These are phyloP conservation scores for Parochlus steinenii DNA, from an alignment of 2,888 invertebrate species.

Conservation along the genomic window DNA sequence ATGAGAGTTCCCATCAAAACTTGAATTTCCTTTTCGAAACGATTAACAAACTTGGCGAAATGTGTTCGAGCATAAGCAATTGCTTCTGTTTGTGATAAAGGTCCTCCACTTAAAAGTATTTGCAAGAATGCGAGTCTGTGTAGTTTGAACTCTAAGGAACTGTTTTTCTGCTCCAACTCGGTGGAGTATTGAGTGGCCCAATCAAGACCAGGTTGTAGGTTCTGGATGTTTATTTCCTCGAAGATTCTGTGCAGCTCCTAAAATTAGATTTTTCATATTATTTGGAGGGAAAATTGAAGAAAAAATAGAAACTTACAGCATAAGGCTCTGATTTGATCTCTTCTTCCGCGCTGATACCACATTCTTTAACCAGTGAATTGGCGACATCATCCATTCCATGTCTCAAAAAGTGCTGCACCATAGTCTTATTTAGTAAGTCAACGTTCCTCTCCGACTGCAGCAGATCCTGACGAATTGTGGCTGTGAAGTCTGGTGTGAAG, in stretches of 20 bases:
- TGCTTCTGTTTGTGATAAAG: constrained; percentile 59
- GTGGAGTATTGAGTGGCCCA: constrained; percentile 71
- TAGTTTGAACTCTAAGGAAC: constrained; percentile 62
- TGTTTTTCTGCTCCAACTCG: constrained; percentile 49
- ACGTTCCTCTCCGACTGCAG: constrained; percentile 44
- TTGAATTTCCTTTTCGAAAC: constrained; percentile 70
- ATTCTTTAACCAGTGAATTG: constrained; percentile 41
- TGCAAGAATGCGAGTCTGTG: constrained; percentile 68
- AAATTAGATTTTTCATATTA: too few species aligned
- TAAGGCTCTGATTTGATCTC: constrained; percentile 21
- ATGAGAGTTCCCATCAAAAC: constrained; percentile 72
- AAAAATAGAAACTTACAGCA: constrained; percentile 25
- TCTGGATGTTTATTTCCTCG: constrained; percentile 61
- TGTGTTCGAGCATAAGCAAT: constrained; percentile 72
- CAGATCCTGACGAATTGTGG: constrained; percentile 68
- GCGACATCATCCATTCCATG: constrained; percentile 87
- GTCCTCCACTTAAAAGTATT: constrained; percentile 27
- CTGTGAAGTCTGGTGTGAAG: constrained; percentile 80
- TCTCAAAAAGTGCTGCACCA: constrained; percentile 88
- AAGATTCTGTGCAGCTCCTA: constrained; percentile 72
- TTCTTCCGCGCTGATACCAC: constrained; percentile 1
- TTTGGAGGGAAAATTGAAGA: too few species aligned
- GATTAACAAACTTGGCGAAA: constrained; percentile 63
- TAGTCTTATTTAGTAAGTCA: constrained; percentile 65
- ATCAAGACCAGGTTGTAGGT: constrained; percentile 68